Evolutionary conservation across 2,797 vertebrate genomes (phyloP), one percentile per base, ranked within the genome.

Genomic region (Dipus sagitta): DNA sequence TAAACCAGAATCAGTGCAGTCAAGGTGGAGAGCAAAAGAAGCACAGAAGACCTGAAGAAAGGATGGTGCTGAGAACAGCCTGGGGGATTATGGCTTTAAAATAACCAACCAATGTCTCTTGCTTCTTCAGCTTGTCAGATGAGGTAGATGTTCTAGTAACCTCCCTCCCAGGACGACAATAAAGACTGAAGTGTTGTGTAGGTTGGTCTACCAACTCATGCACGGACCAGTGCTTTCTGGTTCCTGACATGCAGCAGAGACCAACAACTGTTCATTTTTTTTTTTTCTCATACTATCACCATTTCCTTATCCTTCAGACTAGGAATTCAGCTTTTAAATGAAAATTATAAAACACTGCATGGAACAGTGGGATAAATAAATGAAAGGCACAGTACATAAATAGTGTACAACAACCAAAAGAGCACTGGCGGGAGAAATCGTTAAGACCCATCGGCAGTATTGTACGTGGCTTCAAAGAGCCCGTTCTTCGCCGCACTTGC

Each of bases 71-170:
- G 93, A 90, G 30, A 72, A 15, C n/a, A n/a, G n/a, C 67, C 30
- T 21, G 3, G 4, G 26, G 72, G 14, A 54, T 67, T 65, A 65
- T 84, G 38, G 20, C 54, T 96, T 88, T 34, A 68, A 83, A 91
- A 58, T 68, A 5, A 47, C 32, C 83, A 92, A 47, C 32, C 83
- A 92, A 76, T 15, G 30, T 68, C 14, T 95, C 58, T 93, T 83
- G 78, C 8, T 92, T 65, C 34, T 54, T 52, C 24, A 92, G 65
- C 9, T 76, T 93, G 2, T 71, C 34, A 81, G n/a, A 7, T 67
- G 34, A 83, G 38, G 9, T 18, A 84, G 75, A 77, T 20, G 67
- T 88, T 88, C 23, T 82, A 85, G 32, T 32, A 80, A 83, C 11
- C 21, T 67, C 26, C 21, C 88, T 82, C 85, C 52, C 18, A 60